Evolutionary conservation across 2,797 vertebrate species (phyloP).

Genomic region (Staurois parvus): DNA sequence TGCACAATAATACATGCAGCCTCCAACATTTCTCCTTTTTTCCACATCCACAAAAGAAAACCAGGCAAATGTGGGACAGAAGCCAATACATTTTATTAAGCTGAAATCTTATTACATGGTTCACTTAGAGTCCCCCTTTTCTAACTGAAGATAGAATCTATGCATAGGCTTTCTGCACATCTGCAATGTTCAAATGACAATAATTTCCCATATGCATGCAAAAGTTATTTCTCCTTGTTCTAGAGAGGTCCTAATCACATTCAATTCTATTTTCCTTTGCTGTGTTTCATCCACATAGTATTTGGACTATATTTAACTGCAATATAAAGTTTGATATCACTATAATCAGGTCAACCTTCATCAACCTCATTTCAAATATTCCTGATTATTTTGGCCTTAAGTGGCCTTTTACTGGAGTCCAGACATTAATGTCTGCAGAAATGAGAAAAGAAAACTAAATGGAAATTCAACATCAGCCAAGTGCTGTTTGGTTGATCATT

Average conservation of each 20-base stretch:
- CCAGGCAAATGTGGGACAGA: conserved; percentile 41
- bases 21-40: conserved; percentile 46
- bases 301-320: conserved; percentile 49
- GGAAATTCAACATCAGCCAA: conserved; percentile 34
- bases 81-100: conserved; percentile 55
- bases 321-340: conserved; percentile 54
- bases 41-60: conserved; percentile 38
- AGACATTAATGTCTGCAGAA: conserved; percentile 38
- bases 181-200: conserved; percentile 56
- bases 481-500: conserved; percentile 21
- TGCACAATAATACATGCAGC: conserved; percentile 53
- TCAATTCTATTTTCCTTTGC: conserved; percentile 49
- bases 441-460: conserved; percentile 11
- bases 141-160: conserved; percentile 54
- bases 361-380: conserved; percentile 52
- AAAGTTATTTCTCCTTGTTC: conserved; percentile 43
- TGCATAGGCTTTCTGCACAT: conserved; percentile 42
- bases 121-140: conserved; percentile 53
- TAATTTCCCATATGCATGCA: conserved; percentile 61
- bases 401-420: conserved; percentile 52
- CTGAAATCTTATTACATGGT: conserved; percentile 61
- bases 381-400: conserved; percentile 58
- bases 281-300: conserved; percentile 42
- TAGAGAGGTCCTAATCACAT: conserved; percentile 40
- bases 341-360: conserved; percentile 60